Evolutionary conservation across 2,888 invertebrate species (phyloP).

Genomic region (Pristionchus japonicus): DNA sequence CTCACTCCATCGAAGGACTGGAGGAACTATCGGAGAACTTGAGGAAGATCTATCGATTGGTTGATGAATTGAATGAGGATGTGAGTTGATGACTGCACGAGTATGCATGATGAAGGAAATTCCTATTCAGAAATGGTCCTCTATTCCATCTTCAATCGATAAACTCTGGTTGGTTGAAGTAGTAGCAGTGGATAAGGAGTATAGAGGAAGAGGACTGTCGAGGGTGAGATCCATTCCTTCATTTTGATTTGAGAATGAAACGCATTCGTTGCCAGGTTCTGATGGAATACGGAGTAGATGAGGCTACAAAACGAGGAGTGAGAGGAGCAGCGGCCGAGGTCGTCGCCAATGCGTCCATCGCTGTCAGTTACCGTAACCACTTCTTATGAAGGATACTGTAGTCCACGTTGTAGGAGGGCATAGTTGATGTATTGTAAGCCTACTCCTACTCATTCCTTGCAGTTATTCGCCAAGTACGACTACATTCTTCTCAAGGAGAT

Average conservation of each 20-base stretch:
- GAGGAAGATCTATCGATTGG: slow-evolving; percentile 26
- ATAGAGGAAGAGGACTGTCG: background rate
- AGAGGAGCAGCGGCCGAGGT: slow-evolving; percentile 1
- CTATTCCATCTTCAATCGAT: background rate
- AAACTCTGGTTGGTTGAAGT: slow-evolving; percentile 11
- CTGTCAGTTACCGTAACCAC: background rate
- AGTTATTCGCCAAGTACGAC: slow-evolving; percentile 20
- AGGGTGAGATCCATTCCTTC: background rate
- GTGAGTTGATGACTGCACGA: background rate
- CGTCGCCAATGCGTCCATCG: slow-evolving; percentile 16
- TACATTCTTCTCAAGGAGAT: background rate
- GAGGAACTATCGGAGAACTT: background rate
- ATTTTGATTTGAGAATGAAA: background rate
- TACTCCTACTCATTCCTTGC: background rate
- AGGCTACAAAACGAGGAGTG: background rate
- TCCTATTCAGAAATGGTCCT: background rate
- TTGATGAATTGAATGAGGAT: background rate
- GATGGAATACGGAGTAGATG: slow-evolving; percentile 24
- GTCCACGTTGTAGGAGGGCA: too few species aligned
- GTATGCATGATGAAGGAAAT: background rate
- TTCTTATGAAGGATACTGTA: too few species aligned
- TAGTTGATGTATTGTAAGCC: too few species aligned
- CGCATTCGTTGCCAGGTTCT: background rate
- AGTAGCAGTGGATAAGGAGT: background rate
- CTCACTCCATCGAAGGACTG: slow-evolving; percentile 15